Conservation (phyloP, 2,888 invertebrate species). For the Epinotia brunnichana region DNA sequence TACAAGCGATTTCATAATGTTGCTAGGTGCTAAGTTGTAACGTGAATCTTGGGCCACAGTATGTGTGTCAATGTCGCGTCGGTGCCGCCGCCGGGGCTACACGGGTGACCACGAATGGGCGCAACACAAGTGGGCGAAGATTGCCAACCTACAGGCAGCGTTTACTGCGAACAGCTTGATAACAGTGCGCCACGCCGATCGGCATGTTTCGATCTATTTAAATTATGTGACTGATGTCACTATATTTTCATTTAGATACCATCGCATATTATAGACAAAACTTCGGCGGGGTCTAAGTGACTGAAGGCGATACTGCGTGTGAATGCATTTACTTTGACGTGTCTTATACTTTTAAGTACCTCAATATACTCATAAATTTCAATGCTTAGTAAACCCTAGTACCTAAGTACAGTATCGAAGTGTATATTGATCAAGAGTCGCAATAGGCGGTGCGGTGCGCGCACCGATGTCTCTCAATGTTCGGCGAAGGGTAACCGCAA, state of each 20-base stretch:
- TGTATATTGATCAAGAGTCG: slow-evolving; percentile 21
- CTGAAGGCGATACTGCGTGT: neutral
- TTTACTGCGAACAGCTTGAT: slow-evolving; percentile 44
- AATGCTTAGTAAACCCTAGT: neutral
- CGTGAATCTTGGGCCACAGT: slow-evolving; percentile 41
- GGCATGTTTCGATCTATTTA: neutral
- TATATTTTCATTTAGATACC: too few species aligned
- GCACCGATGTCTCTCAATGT: slow-evolving; percentile 53
- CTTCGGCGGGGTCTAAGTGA: neutral
- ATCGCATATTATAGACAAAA: neutral
- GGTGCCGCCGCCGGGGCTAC: slow-evolving; percentile 21
- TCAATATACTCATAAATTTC: neutral
- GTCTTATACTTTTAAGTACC: neutral
- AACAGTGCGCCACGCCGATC: slow-evolving; percentile 53
- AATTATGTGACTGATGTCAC: neutral
- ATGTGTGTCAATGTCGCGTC: slow-evolving; percentile 42
- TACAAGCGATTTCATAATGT: slow-evolving; percentile 28
- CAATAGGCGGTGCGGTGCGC: slow-evolving; percentile 17
- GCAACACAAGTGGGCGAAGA: slow-evolving; percentile 37
- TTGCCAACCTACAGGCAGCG: slow-evolving; percentile 34
- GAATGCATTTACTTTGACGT: neutral
- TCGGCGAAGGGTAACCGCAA: slow-evolving; percentile 78
- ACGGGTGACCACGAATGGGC: slow-evolving; percentile 39
- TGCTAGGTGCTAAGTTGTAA: slow-evolving; percentile 37
- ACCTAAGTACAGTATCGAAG: slow-evolving; percentile 16